A percentile compares a stretch with the other conserved stretches of the same genome.
Evolutionary conservation across 2,113 vertebrate genomes (phyloP).

Genomic region (Xenus cinereus): DNA sequence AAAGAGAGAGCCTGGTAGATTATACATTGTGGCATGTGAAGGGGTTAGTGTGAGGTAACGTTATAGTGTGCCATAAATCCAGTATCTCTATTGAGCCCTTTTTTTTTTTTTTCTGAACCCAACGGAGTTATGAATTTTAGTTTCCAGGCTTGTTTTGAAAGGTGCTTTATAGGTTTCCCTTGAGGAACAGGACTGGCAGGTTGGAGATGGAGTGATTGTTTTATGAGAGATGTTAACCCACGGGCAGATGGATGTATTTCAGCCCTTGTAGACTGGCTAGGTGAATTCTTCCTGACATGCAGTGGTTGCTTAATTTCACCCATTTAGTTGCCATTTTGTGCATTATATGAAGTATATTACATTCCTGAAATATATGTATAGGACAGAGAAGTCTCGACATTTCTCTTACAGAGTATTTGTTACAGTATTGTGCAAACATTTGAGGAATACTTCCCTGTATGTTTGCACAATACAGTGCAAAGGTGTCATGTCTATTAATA

Average conservation of each 20-base stretch:
- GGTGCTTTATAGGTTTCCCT: conserved; percentile 20
- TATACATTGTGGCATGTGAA: neutral
- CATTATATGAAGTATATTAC: neutral
- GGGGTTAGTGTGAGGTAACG: neutral
- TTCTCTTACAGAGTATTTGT: neutral
- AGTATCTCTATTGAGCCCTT: neutral
- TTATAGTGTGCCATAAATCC: neutral
- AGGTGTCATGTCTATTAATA: neutral
- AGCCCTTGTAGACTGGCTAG: neutral
- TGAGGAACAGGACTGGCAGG: neutral
- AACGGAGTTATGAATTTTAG: conserved; percentile 26
- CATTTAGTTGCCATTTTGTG: neutral
- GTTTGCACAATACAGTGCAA: neutral
- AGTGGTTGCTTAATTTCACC: neutral
- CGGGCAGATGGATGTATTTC: neutral
- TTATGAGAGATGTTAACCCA: neutral
- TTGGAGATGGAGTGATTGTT: neutral
- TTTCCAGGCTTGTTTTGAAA: conserved; percentile 30
- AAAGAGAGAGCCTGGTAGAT: neutral
- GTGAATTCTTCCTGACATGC: neutral
- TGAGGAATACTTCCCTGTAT: neutral
- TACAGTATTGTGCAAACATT: neutral
- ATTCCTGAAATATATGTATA: neutral
- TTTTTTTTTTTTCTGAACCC: neutral
- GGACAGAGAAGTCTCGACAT: neutral